Base-by-base conservation (phyloP, 2,888 invertebrate species). In the Pheosia tremula region DNA sequence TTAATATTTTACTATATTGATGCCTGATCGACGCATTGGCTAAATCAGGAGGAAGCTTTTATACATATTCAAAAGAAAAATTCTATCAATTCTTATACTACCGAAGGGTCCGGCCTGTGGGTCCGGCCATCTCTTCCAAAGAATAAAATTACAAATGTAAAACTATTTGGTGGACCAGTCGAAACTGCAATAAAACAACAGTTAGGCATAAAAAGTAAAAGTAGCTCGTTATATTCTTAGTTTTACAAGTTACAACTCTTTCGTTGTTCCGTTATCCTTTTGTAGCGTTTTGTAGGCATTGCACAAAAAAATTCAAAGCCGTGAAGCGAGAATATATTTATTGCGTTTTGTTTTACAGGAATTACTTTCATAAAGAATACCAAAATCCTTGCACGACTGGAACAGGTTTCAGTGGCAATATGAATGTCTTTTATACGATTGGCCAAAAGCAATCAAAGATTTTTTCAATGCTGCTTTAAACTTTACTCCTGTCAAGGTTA, bases 121-220 rank as follows among this genome's bases (percentile, higher is more conserved):
- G 50, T 50, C n/a, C n/a, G 4, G 9, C 11, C 9, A n/a, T 47
- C 0, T 7, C 13, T 50, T 50, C 5, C 4, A 8, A 9, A 24
- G 3, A 13, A 49, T 6, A 49, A 47, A 49, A 13, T 60, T 65
- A 61, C 57, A 58, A 62, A 64, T 58, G 67, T 68, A 63, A 64
- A 64, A 74, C 67, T 64, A 63, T 67, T 64, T 61, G 59, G 60
- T 63, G 56, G 57, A 41, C 45, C 50, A 39, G 49, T 49, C 62
- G 55, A 62, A 24, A 67, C 49, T 38, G 58, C 63, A 58, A 71
- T 72, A 70, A 78, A 70, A 69, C 60, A 72, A 76, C 77, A 67
- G 74, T 74, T 77, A 68, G 2, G 5, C n/a, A 54, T 56, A 72
- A 81, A 72, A 79, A 80, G 82, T 79, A 79, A 84, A 79, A 84